Percentiles rank a stretch among this genome's conserved stretches.
Evolutionary conservation across 2,113 vertebrate species (phyloP).

Genomic region (Murina feae): DNA sequence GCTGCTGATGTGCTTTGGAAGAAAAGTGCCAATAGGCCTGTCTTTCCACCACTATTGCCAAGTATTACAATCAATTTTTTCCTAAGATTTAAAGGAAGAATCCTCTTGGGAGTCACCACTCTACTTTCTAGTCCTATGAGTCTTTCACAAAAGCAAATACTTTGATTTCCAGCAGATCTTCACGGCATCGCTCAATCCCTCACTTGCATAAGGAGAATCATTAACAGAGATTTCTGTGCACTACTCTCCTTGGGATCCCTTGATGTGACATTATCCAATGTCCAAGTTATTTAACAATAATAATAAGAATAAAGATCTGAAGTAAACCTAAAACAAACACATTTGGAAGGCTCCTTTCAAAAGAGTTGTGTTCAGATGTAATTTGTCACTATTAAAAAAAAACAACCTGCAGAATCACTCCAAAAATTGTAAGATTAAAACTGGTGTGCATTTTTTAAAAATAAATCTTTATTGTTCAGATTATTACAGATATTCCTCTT

Average conservation of each 20-base stretch:
- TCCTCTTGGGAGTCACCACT: neutral
- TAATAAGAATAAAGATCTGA: neutral
- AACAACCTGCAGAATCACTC: neutral
- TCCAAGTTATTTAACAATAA: neutral
- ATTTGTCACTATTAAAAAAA: slow-evolving; percentile 21
- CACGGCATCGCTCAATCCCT: neutral
- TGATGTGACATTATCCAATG: neutral
- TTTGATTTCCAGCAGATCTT: slow-evolving; percentile 1
- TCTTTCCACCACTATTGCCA: neutral
- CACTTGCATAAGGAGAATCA: neutral
- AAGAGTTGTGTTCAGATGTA: neutral
- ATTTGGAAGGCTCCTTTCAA: neutral
- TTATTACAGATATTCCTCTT: too few relatives aligned
- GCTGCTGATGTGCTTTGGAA: neutral
- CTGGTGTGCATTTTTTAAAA: neutral
- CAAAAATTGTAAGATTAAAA: slow-evolving; percentile 58
- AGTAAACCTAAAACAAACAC: neutral
- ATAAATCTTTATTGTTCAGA: too few relatives aligned
- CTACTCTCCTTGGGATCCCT: neutral
- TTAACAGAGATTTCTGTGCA: slow-evolving; percentile 1
- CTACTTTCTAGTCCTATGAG: neutral
- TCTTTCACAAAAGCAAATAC: neutral
- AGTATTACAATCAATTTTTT: neutral
- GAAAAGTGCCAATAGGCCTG: slow-evolving; percentile 7
- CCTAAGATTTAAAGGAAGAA: neutral